Percentiles rank a stretch among this genome's conserved stretches.
Conservation (phyloP, 2,797 vertebrate genomes). For the Lagorchestes hirsutus region DNA sequence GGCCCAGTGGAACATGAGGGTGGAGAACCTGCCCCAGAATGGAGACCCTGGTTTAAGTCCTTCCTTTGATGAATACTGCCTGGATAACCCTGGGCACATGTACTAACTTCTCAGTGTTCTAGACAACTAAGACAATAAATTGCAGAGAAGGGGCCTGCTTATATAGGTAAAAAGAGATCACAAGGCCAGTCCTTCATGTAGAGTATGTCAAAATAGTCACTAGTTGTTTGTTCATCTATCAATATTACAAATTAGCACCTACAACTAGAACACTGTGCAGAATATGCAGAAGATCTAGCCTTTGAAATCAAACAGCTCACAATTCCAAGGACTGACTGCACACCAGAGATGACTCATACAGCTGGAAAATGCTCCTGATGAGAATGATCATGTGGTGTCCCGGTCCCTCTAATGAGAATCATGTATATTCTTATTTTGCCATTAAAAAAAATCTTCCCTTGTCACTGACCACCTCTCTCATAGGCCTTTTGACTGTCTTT, state of each 20-base stretch:
- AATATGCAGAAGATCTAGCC: neutral
- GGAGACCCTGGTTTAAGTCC: neutral
- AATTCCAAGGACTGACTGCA: neutral
- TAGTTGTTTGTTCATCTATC: neutral
- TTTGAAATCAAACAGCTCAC: neutral
- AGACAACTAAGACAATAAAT: neutral
- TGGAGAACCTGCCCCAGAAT: neutral
- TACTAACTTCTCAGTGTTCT: neutral
- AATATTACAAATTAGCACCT: neutral
- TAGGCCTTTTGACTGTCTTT: neutral
- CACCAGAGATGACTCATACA: conserved; percentile 22
- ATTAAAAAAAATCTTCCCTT: conserved; percentile 10
- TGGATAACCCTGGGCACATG: neutral
- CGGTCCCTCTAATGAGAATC: neutral
- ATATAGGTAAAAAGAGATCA: neutral
- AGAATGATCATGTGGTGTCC: neutral
- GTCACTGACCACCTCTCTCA: neutral
- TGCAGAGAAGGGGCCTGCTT: neutral
- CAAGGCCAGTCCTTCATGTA: neutral
- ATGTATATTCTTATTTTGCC: neutral
- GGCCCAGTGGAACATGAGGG: neutral
- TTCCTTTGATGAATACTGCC: neutral
- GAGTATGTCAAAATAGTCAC: neutral
- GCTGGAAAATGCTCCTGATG: neutral
- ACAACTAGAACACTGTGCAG: neutral